These are phyloP conservation scores for Erebia aethiops DNA, from an alignment of 2,888 invertebrate species.

Conservation along the genomic window DNA sequence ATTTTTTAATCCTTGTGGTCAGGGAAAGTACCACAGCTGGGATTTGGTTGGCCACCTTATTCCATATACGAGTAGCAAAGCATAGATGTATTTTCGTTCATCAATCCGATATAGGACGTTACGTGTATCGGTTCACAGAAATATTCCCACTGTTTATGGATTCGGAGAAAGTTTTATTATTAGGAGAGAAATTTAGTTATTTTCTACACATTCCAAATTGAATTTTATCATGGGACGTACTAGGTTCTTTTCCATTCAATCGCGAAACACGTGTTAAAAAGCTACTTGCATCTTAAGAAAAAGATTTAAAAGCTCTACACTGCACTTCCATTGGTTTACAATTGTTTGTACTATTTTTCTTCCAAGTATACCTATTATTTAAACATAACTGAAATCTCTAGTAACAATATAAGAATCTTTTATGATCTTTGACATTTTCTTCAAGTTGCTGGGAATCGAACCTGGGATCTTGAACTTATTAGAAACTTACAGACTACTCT, in stretches of 20 bases:
- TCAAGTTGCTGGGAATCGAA: too few relatives aligned
- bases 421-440: too few relatives aligned
- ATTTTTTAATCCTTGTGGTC: neutral
- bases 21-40: neutral
- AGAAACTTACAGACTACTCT: too few relatives aligned
- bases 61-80: conserved; percentile 31
- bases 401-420: too few relatives aligned
- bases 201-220: conserved; percentile 32
- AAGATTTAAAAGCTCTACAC: conserved; percentile 8
- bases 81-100: conserved; percentile 38
- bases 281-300: conserved; percentile 6
- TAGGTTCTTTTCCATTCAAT: conserved; percentile 2
- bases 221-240: neutral
- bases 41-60: neutral
- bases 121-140: conserved; percentile 38
- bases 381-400: too few relatives aligned
- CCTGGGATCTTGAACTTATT: too few relatives aligned
- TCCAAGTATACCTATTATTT: too few relatives aligned
- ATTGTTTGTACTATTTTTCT: too few relatives aligned
- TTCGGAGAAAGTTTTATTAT: conserved; percentile 33
- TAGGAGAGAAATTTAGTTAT: conserved; percentile 52
- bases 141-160: conserved; percentile 34
- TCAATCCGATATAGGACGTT: conserved; percentile 35
- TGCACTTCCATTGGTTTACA: too few relatives aligned
- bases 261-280: neutral